Evolutionary conservation across 2,888 invertebrate genomes (phyloP).

Genomic region (Hybos culiciformis): DNA sequence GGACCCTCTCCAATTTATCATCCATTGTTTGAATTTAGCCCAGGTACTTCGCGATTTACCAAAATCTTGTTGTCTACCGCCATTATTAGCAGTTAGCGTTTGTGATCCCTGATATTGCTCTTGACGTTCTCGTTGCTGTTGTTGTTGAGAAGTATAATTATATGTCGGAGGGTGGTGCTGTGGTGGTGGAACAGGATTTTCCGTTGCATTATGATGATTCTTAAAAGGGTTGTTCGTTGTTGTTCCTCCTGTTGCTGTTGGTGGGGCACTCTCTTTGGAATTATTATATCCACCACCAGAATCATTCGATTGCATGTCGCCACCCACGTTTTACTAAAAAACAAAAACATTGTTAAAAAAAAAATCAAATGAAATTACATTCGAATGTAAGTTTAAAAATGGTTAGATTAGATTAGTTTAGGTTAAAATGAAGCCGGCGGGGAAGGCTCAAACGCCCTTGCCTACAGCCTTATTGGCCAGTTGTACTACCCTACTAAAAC

Average conservation of each 20-base stretch:
- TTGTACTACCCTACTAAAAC: too few species aligned
- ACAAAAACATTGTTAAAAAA: neutral
- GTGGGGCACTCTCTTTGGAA: conserved; percentile 12
- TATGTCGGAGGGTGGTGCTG: conserved; percentile 9
- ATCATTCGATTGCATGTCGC: conserved; percentile 37
- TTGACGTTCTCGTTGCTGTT: too few species aligned
- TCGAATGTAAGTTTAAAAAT: neutral
- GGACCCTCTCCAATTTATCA: conserved; percentile 69
- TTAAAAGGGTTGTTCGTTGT: conserved; percentile 16
- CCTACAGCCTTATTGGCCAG: too few species aligned
- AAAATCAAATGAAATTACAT: neutral
- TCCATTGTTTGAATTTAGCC: conserved; percentile 38
- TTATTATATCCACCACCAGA: conserved; percentile 26
- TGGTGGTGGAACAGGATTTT: conserved; percentile 7
- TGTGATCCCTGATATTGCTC: neutral
- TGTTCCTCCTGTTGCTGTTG: conserved; percentile 16
- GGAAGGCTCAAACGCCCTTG: too few species aligned
- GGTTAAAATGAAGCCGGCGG: too few species aligned
- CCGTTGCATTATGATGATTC: conserved; percentile 25
- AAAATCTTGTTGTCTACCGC: conserved; percentile 5
- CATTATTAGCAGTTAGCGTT: conserved; percentile 1
- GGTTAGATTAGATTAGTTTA: too few species aligned
- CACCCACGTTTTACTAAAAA: conserved; percentile 29
- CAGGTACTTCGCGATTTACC: conserved; percentile 20
- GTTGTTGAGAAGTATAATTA: neutral